Evolutionary conservation across 2,797 vertebrate species (phyloP), one percentile per base, ranked within the genome.

Genomic region (Enteromius thamalakanensis): DNA sequence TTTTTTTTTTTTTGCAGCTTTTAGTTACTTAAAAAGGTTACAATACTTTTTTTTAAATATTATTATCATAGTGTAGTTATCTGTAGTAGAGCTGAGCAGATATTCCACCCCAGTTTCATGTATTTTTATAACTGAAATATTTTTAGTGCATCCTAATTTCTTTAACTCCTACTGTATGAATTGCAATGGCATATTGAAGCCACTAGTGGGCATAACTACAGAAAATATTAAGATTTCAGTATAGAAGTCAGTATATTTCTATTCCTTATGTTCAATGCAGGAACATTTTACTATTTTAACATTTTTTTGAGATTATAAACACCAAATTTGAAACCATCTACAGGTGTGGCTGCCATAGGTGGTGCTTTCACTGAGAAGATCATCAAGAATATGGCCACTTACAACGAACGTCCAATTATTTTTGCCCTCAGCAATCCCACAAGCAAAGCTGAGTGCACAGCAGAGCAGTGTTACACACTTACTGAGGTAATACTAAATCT

Each of bases 401-500:
- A 96, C 94, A 98, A 99, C 0, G 92, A 98, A 87, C 95, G 94
- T 86, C 98, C 98, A 1, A 96, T 99, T 89, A 95, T 99, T 91
- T 99, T 99, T 42, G 98, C 98, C 79, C 94, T 99, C 85, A 99
- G 98, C 90, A 99, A 99, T 91, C 98, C 98, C 77, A 99, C 98
- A 60, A 99, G 97, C 92, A 99, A 99, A 91, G 96, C 98, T 0
- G 98, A 99, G 92, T 99, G 98, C 92, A 99, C 98, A 0, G 98
- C 98, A 0, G 98, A 99, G 93, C 96, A 98, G 91, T 99, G 98
- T 93, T 99, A 99, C 92, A 92, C 1, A 71, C 93, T 98, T 89
- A 99, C 98, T 0, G 94, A 98, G 95, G 98, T 97, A 92, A 90
- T 83, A 9, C 29, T 37, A 29, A 23, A 17, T 26, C 4, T 40